Evolutionary conservation across 2,113 vertebrate species (phyloP).

Genomic region (Callithrix jacchus): DNA sequence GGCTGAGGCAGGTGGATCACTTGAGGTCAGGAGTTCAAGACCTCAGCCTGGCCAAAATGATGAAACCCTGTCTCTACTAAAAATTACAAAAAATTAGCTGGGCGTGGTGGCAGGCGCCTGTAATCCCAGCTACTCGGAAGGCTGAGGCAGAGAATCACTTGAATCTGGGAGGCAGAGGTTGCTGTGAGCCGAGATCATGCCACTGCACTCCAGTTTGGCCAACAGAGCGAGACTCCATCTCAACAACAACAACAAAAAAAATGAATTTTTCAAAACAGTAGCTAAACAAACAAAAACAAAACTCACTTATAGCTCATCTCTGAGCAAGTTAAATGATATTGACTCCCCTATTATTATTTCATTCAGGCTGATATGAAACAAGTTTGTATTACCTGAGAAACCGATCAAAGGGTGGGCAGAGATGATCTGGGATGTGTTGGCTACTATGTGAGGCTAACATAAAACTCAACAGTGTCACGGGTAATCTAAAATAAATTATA

Average conservation of each 20-base stretch:
- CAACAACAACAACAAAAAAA: not conserved
- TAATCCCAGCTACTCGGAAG: too few species aligned
- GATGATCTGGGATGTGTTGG: not conserved
- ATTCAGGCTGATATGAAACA: not conserved
- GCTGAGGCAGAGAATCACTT: too few species aligned
- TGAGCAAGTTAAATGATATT: not conserved
- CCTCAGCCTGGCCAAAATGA: too few species aligned
- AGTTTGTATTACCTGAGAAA: not conserved
- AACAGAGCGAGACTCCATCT: too few species aligned
- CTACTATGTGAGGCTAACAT: not conserved
- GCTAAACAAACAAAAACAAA: not conserved
- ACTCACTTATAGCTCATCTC: not conserved
- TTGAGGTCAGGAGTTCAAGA: too few species aligned
- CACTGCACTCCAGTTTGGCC: too few species aligned
- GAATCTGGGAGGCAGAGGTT: too few species aligned
- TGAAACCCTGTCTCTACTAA: too few species aligned
- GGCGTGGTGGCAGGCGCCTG: too few species aligned
- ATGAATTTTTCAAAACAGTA: constrained; percentile 28
- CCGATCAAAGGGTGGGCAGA: not conserved
- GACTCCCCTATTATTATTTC: not conserved
- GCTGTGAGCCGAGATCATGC: too few species aligned
- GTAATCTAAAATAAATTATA: not conserved
- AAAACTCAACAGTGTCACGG: not conserved
- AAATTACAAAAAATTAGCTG: too few species aligned
- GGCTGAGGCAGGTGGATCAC: too few species aligned